Evolutionary conservation across 2,797 vertebrate species (phyloP).

Genomic region (Darevskia mixta): DNA sequence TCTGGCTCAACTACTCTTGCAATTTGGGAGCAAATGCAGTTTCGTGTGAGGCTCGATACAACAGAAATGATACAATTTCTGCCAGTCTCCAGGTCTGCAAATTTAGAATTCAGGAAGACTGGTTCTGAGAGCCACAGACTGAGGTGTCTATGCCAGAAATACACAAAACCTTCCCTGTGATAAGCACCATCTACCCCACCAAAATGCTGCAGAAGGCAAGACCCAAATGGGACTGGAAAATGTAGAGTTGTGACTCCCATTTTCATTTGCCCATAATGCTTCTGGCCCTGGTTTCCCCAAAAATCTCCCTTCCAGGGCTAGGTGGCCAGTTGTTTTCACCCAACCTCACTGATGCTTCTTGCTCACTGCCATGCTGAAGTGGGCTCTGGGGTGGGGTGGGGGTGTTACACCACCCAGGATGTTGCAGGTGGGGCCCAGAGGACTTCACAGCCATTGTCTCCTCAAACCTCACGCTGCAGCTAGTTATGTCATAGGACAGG

Average conservation of each 20-base stretch:
- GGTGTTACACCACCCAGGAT: no score
- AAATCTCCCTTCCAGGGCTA: not conserved
- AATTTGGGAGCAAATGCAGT: not conserved
- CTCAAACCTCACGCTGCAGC: no score
- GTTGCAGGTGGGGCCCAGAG: no score
- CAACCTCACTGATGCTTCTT: not conserved
- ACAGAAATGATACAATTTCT: not conserved
- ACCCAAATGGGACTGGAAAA: not conserved
- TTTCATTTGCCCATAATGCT: rapidly evolving
- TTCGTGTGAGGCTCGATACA: conserved; percentile 14
- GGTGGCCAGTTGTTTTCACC: not conserved
- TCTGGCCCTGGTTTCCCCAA: no score
- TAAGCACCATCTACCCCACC: not conserved
- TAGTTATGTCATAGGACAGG: no score
- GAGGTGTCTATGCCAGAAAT: not conserved
- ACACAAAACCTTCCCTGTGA: not conserved
- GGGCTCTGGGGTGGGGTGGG: no score
- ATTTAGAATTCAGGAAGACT: not conserved
- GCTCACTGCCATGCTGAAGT: not conserved
- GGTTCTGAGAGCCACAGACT: not conserved
- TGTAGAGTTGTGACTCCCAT: not conserved
- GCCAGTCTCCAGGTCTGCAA: not conserved
- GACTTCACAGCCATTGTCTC: no score
- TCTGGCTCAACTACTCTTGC: not conserved
- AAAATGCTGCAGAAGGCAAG: not conserved